These are phyloP conservation scores for Ibidorhyncha struthersii DNA, from an alignment of 2,113 vertebrate genomes.

Conservation along the genomic window DNA sequence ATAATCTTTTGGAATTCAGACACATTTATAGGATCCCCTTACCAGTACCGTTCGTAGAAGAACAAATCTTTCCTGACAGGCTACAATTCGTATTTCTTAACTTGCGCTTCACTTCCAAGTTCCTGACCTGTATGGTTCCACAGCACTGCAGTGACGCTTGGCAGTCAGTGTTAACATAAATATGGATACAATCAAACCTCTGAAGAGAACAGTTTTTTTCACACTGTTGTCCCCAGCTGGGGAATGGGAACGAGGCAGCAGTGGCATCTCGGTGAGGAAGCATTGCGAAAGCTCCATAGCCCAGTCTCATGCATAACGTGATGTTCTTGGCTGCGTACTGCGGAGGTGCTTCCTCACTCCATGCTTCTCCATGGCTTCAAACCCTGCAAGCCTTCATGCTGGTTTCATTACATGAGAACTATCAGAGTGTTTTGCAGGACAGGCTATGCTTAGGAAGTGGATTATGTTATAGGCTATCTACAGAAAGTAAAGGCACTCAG, in stretches of 20 bases:
- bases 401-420: not conserved
- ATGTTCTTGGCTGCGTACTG: not conserved
- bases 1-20: not conserved
- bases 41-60: not conserved
- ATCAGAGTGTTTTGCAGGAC: not conserved
- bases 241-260: not conserved
- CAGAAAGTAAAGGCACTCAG: not conserved
- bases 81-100: not conserved
- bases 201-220: not conserved
- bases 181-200: not conserved
- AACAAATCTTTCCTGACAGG: not conserved
- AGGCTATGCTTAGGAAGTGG: not conserved
- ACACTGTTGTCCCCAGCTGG: not conserved
- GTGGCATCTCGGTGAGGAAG: accelerated
- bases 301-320: accelerated
- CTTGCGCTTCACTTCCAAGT: not conserved
- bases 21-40: not conserved
- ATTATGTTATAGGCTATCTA: not conserved
- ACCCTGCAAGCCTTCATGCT: not conserved
- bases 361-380: not conserved
- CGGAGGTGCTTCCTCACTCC: not conserved
- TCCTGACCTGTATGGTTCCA: not conserved
- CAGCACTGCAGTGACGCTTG: not conserved
- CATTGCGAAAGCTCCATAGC: not conserved
- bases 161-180: not conserved